Conservation (phyloP, 2,113 vertebrate genomes). For the Anguilla rostrata region DNA sequence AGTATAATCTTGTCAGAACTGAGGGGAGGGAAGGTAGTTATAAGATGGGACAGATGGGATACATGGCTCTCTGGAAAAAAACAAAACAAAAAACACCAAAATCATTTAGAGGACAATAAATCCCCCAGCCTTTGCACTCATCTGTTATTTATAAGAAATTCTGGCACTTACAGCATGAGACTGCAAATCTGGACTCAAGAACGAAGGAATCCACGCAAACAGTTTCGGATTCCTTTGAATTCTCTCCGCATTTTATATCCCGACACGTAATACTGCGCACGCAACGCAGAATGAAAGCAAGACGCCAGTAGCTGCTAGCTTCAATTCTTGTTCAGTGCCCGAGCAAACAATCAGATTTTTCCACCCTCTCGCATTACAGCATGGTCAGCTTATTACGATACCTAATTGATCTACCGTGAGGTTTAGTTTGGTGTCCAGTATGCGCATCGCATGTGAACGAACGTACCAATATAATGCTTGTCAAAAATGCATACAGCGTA, state of each 20-base stretch:
- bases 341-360: background rate
- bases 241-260: background rate
- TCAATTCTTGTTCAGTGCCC: background rate
- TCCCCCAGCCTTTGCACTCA: background rate
- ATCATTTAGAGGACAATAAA: background rate
- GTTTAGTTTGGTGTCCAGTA: background rate
- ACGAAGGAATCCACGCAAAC: background rate
- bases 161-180: background rate
- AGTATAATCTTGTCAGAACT: background rate
- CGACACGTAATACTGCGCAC: background rate
- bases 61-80: background rate
- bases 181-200: background rate
- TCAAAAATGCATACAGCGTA: background rate
- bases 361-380: background rate
- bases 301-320: background rate
- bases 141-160: background rate
- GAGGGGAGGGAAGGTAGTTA: background rate
- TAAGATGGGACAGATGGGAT: background rate
- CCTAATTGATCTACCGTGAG: background rate
- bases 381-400: background rate
- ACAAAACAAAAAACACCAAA: background rate
- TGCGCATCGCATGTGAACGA: background rate
- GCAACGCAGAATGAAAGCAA: background rate
- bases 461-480: background rate
- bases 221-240: no score